Conservation (phyloP, 2,113 vertebrate species). For the Struthidea cinerea region DNA sequence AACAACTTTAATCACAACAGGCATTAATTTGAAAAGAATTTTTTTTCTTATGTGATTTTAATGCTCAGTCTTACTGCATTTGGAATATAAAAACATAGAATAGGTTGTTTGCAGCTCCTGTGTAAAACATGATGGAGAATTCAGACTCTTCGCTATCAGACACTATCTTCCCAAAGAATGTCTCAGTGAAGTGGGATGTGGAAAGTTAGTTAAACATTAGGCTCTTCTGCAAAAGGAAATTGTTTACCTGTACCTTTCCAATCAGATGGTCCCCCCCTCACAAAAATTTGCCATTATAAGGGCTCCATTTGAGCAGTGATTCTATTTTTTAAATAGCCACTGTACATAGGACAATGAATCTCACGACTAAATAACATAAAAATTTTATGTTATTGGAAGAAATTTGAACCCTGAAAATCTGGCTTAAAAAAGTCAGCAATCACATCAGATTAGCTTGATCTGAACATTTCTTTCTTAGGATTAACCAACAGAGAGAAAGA, state of each 20-base stretch:
- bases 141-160: neutral
- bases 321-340: neutral
- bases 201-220: neutral
- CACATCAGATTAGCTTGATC: neutral
- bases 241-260: neutral
- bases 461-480: neutral
- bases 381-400: neutral
- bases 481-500: neutral
- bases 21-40: neutral
- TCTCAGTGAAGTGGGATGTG: neutral
- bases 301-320: neutral
- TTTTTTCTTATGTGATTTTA: neutral
- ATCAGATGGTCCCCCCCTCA: fast-evolving
- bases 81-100: neutral
- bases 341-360: neutral
- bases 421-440: neutral
- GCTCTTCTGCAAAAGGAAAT: neutral
- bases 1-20: neutral
- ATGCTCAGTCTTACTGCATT: neutral
- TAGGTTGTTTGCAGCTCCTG: neutral
- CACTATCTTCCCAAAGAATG: neutral
- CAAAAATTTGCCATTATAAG: neutral
- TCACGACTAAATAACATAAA: neutral
- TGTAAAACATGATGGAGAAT: neutral
- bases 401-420: neutral